Conservation (phyloP, 2,113 vertebrate genomes). For the Laticauda laticaudata region DNA sequence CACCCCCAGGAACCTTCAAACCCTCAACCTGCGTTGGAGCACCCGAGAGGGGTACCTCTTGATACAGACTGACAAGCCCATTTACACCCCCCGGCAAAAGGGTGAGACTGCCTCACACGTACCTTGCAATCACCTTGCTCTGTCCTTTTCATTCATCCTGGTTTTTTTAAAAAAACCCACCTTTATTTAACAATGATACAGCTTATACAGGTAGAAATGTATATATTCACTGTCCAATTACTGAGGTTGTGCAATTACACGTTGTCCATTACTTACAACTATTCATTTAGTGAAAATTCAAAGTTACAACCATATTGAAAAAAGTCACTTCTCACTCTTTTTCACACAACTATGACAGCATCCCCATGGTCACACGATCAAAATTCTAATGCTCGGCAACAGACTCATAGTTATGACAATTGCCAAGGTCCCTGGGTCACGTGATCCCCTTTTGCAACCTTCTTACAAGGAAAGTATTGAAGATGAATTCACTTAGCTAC, state of each 20-base stretch:
- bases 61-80: slow-evolving; percentile 22
- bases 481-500: neutral
- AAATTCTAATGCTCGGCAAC: neutral
- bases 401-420: neutral
- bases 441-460: neutral
- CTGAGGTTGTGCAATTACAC: neutral
- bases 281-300: neutral
- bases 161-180: neutral
- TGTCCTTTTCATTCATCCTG: neutral
- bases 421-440: neutral
- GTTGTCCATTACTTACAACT: neutral
- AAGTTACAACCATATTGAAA: neutral
- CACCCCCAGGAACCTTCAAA: neutral
- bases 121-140: neutral
- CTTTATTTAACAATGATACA: neutral
- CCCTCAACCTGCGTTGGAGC: slow-evolving; percentile 24
- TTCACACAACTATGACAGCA: neutral
- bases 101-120: neutral
- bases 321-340: neutral
- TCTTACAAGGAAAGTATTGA: neutral
- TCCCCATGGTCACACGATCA: neutral
- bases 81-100: slow-evolving; percentile 11
- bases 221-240: neutral
- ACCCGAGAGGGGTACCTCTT: neutral
- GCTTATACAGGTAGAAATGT: neutral